Evolutionary conservation across 1,140 invertebrate genomes (phyloP).

Genomic region (Drosophila hydei): DNA sequence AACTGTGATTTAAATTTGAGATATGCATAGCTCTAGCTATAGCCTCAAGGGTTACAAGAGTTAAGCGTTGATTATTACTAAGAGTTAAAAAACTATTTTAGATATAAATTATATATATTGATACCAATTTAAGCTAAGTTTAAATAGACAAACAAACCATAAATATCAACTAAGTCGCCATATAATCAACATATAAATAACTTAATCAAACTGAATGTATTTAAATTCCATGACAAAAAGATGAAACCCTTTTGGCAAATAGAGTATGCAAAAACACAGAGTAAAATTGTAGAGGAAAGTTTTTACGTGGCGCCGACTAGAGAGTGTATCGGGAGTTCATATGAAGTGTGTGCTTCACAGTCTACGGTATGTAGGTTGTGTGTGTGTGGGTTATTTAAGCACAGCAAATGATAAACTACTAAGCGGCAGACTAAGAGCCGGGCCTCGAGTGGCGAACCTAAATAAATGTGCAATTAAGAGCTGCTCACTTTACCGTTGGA

Average conservation of each 20-base stretch:
- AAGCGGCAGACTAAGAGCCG: slow-evolving; percentile 58
- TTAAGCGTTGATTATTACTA: no score
- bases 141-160: no score
- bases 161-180: no score
- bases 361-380: slow-evolving; percentile 19
- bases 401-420: slow-evolving; percentile 80
- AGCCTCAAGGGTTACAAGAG: no score
- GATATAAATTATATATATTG: no score
- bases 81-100: no score
- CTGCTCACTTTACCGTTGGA: slow-evolving; percentile 76
- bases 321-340: slow-evolving; percentile 29
- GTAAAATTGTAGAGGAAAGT: slow-evolving; percentile 48
- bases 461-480: slow-evolving; percentile 83
- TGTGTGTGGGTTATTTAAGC: slow-evolving; percentile 71
- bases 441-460: slow-evolving; percentile 68
- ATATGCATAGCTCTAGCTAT: no score
- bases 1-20: no score
- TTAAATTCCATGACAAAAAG: no score
- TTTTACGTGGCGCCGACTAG: slow-evolving; percentile 36
- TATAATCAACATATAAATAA: no score
- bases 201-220: no score
- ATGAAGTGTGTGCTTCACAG: slow-evolving; percentile 28
- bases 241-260: background rate
- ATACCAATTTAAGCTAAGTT: no score
- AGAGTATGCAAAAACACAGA: slow-evolving; percentile 18